phyloP scores from a whole-genome alignment of 2,888 invertebrate genomes.

The Archips xylosteana region DNA sequence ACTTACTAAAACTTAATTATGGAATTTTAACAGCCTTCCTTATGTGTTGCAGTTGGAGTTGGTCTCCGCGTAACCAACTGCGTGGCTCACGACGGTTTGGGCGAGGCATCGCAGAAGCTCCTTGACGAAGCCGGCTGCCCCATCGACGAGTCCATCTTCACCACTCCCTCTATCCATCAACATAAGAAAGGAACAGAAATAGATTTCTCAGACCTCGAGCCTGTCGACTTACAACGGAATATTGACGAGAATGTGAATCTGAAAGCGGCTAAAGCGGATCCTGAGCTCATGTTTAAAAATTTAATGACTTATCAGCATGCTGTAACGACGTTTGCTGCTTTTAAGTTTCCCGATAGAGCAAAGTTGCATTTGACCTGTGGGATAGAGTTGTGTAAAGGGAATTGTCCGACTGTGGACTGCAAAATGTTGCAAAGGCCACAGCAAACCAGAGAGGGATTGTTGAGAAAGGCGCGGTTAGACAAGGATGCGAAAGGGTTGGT shows the following conservation, averaged over 20 bases:
- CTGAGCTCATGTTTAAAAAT: conserved; percentile 73
- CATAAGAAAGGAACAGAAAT: conserved; percentile 73
- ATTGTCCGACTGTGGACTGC: conserved; percentile 87
- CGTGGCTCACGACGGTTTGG: conserved; percentile 91
- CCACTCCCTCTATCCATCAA: conserved; percentile 77
- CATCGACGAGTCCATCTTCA: conserved; percentile 88
- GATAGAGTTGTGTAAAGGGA: conserved; percentile 90
- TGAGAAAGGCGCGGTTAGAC: conserved; percentile 77
- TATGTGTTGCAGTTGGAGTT: conserved; percentile 86
- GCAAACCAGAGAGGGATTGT: conserved; percentile 75
- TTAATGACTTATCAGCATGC: conserved; percentile 83
- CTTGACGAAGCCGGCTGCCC: conserved; percentile 91
- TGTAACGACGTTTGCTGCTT: conserved; percentile 90
- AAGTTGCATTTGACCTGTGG: conserved; percentile 92
- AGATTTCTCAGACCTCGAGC: conserved; percentile 71
- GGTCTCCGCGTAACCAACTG: conserved; percentile 92
- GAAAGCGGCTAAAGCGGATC: conserved; percentile 66
- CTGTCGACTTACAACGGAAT: conserved; percentile 65
- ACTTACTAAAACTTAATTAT: too few relatives aligned
- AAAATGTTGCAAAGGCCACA: conserved; percentile 75
- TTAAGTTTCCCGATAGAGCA: conserved; percentile 93
- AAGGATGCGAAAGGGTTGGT: conserved; percentile 85
- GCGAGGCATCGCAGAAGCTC: conserved; percentile 90
- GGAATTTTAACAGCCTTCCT: neutral
- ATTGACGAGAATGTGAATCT: conserved; percentile 63